Evolutionary conservation across 2,797 vertebrate genomes (phyloP).

Genomic region (Microtus agrestis): DNA sequence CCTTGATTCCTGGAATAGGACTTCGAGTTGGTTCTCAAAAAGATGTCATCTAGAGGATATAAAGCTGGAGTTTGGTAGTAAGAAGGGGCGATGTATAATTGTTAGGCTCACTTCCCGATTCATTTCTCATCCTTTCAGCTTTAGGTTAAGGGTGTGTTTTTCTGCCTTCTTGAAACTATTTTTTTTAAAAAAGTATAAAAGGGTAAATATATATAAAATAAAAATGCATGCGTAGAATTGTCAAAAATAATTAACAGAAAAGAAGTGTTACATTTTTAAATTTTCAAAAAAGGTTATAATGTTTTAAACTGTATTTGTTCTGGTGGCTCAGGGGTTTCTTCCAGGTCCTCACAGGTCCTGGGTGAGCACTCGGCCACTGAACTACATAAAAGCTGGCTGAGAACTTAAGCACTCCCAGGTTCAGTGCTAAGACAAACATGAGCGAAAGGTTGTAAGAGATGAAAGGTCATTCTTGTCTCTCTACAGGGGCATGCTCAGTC

Average conservation of each 20-base stretch:
- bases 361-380: neutral
- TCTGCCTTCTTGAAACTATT: too few relatives aligned
- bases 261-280: neutral
- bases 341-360: neutral
- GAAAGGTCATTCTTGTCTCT: too few relatives aligned
- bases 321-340: neutral
- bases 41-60: too few relatives aligned
- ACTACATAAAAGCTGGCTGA: neutral
- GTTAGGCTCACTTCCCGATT: too few relatives aligned
- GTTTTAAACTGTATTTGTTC: neutral
- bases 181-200: neutral
- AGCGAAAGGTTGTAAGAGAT: neutral
- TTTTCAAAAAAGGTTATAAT: neutral
- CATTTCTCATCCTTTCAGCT: too few relatives aligned
- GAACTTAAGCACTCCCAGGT: neutral
- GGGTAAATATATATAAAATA: neutral
- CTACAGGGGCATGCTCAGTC: rapidly evolving
- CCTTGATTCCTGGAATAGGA: too few relatives aligned
- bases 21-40: too few relatives aligned
- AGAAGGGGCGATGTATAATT: too few relatives aligned
- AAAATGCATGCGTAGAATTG: neutral
- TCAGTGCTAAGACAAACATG: neutral
- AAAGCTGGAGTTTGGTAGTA: too few relatives aligned
- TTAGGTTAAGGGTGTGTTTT: too few relatives aligned
- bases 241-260: neutral